Percentiles rank a stretch among this genome's conserved stretches.
Evolutionary conservation across 2,888 invertebrate genomes (phyloP).

Genomic region (Folsomia candida): DNA sequence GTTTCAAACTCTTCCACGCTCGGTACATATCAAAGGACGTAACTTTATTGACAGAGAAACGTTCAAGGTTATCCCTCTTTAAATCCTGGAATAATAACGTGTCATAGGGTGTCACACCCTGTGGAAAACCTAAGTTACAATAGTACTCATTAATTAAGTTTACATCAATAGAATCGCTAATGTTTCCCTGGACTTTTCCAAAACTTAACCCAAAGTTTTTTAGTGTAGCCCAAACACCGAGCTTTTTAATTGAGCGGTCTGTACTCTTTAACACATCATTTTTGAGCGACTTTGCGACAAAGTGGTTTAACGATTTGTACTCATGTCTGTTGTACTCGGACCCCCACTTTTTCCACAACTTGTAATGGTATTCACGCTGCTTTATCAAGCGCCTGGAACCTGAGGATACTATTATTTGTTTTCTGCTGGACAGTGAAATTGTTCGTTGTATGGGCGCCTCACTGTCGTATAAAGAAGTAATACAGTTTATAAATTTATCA

Average conservation of each 20-base stretch:
- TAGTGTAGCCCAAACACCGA: slow-evolving; percentile 11
- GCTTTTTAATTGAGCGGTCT: not conserved
- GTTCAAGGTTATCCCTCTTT: not conserved
- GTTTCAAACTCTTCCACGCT: slow-evolving; percentile 17
- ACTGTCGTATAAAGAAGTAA: not conserved
- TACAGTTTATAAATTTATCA: not conserved
- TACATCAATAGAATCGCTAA: not conserved
- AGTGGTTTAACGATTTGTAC: not conserved
- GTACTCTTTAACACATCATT: not conserved
- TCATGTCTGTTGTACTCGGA: not conserved
- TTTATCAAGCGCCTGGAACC: not conserved
- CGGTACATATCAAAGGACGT: slow-evolving; percentile 4
- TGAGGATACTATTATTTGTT: not conserved
- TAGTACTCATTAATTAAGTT: slow-evolving; percentile 18
- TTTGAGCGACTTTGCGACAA: not conserved
- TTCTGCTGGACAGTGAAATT: not conserved
- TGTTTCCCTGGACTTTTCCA: not conserved
- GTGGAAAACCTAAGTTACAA: not conserved
- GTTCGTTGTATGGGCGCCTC: too few relatives aligned
- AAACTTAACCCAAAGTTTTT: not conserved
- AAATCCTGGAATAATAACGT: not conserved
- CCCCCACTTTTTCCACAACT: not conserved
- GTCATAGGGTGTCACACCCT: not conserved
- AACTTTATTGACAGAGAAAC: slow-evolving; percentile 2
- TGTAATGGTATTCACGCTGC: not conserved